phyloP scores from a whole-genome alignment of 2,888 invertebrate species.

The Aspidiotus rigidus region DNA sequence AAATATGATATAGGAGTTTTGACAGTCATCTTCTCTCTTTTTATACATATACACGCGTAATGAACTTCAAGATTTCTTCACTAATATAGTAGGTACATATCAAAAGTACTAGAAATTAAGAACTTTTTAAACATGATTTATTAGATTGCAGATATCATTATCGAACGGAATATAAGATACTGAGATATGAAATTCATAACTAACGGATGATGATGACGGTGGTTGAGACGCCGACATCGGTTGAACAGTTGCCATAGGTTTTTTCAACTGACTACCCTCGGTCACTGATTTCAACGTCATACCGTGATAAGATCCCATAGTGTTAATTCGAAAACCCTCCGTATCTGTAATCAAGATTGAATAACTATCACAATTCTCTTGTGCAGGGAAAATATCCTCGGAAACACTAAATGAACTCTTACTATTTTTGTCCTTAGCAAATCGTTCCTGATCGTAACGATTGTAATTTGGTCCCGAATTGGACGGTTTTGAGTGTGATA shows the following conservation, averaged over 20 bases:
- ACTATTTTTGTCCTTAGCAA: slow-evolving; percentile 84
- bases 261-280: slow-evolving; percentile 67
- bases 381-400: too few species aligned
- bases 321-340: slow-evolving; percentile 97
- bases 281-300: slow-evolving; percentile 96
- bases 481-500: slow-evolving; percentile 55
- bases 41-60: too few species aligned
- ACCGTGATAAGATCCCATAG: slow-evolving; percentile 96
- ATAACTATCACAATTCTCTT: too few species aligned
- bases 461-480: slow-evolving; percentile 76
- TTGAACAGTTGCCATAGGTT: slow-evolving; percentile 42
- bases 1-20: too few species aligned
- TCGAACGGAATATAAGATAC: not conserved
- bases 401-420: slow-evolving; percentile 35
- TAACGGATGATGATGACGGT: slow-evolving; percentile 39
- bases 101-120: too few species aligned
- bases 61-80: too few species aligned
- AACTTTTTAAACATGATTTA: not conserved
- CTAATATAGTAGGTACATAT: too few species aligned
- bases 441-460: slow-evolving; percentile 98
- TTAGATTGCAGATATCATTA: not conserved
- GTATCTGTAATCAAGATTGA: slow-evolving; percentile 57
- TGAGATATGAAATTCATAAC: not conserved
- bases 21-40: too few species aligned
- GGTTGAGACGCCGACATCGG: slow-evolving; percentile 44